phyloP scores from a whole-genome alignment of 2,797 vertebrate species.

The Micrastur ruficollis region DNA sequence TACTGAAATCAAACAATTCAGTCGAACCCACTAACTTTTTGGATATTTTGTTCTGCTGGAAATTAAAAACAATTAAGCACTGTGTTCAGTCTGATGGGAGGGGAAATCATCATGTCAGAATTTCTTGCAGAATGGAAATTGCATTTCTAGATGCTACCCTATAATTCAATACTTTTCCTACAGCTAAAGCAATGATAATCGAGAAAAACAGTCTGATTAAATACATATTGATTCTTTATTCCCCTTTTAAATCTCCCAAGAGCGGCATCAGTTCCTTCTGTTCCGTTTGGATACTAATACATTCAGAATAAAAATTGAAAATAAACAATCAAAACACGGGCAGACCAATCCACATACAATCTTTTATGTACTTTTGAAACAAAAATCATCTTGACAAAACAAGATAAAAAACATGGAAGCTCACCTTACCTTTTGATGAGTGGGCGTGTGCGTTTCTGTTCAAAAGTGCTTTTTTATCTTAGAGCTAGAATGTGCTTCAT shows the following conservation, averaged over 20 bases:
- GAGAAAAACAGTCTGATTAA: constrained; percentile 1
- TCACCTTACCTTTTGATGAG: constrained; percentile 34
- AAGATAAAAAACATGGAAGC: not conserved
- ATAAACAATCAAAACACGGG: not conserved
- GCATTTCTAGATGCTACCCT: not conserved
- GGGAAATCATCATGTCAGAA: not conserved
- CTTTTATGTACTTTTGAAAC: not conserved
- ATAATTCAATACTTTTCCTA: not conserved
- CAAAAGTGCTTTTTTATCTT: constrained; percentile 66
- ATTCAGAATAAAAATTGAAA: constrained; percentile 11
- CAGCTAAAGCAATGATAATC: not conserved
- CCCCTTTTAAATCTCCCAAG: not conserved
- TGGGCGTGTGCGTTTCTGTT: constrained; percentile 66
- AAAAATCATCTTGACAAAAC: not conserved
- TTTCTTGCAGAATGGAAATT: not conserved
- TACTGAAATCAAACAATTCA: not conserved
- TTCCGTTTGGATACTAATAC: not conserved
- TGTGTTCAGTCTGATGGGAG: not conserved
- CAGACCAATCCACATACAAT: not conserved
- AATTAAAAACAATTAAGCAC: not conserved
- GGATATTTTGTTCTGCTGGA: not conserved
- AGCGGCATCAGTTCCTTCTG: constrained; percentile 17
- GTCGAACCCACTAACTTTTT: not conserved
- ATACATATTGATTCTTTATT: constrained; percentile 17
- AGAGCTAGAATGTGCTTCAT: constrained; percentile 57